Base-by-base conservation (phyloP, 2,888 invertebrate species). In the Myopa tessellatipennis region DNA sequence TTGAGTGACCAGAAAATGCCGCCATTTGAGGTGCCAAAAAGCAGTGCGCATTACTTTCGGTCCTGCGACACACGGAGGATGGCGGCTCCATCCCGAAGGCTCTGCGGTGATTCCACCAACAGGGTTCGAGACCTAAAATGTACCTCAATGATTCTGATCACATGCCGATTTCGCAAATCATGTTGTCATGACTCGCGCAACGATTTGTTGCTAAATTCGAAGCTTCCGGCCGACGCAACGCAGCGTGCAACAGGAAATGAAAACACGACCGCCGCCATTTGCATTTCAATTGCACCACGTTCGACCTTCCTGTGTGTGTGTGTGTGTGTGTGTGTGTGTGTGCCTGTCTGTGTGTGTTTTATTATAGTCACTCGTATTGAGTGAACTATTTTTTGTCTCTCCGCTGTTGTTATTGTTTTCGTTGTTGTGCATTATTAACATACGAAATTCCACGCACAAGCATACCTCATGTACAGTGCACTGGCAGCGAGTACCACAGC, bases 221-320 rank as follows among this genome's bases (percentile, higher is more conserved):
- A 16, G 70, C 55, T 36, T 70, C 55, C 36, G 70, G 34, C 14
- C 55, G 55, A 55, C 55, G 55, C n/a, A 70, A 70, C 34, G 36
- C 70, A 50, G 1, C 70, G 38, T 55, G 70, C 70, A 70, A 70
- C 70, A 52, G 70, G 70, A 70, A 70, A 70, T 70, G 70, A 70
- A 70, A 70, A 55, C 55, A 70, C 36, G 36, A 55, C 52, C 52
- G 55, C 65, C 14, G 65, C 70, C 55, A 55, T 70, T 70, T 55
- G 36, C 70, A 36, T 55, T 70, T 55, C 70, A 52, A 70, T 67
- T 67, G 34, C 14, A 70, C 7, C 70, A 70, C 70, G 55, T 55
- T 26, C 50, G n/a, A 55, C 3, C 50, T 3, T 1, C 1, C 50
- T 10, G 50, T 14, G 14, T 14, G 1, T 50, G 8, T 50, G 50